Conservation (phyloP, 2,888 invertebrate genomes). For the Spodoptera picta region DNA sequence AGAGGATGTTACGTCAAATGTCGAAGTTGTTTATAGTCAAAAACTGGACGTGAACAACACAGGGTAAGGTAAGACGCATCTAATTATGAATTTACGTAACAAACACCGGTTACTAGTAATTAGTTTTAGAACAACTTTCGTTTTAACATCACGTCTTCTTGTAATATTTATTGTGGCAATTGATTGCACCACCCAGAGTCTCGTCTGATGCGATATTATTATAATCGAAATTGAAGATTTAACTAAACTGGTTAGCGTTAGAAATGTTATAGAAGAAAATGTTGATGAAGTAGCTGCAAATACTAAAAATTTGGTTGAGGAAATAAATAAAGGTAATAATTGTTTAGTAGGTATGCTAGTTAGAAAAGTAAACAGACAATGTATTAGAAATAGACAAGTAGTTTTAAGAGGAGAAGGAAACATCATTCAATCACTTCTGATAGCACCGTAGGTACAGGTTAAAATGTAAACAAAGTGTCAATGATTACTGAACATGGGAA, state of each 20-base stretch:
- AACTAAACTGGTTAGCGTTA: too few relatives aligned
- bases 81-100: conserved; percentile 78
- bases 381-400: too few relatives aligned
- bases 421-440: too few relatives aligned
- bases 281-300: too few relatives aligned
- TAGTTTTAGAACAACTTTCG: conserved; percentile 73
- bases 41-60: conserved; percentile 63
- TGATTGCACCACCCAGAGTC: conserved; percentile 34
- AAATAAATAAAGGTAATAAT: too few relatives aligned
- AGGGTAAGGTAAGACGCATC: conserved; percentile 59
- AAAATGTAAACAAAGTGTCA: conserved; percentile 53
- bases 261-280: too few relatives aligned
- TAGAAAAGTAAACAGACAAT: too few relatives aligned
- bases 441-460: conserved; percentile 1
- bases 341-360: too few relatives aligned
- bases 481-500: conserved; percentile 46
- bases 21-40: conserved; percentile 19
- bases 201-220: background rate
- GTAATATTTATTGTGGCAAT: conserved; percentile 41
- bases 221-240: conserved; percentile 1
- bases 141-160: conserved; percentile 62
- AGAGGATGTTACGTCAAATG: conserved; percentile 33
- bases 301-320: too few relatives aligned
- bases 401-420: too few relatives aligned
- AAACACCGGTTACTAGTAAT: conserved; percentile 67